Evolutionary conservation across 2,113 vertebrate genomes (phyloP).

Genomic region (Anguilla rostrata): DNA sequence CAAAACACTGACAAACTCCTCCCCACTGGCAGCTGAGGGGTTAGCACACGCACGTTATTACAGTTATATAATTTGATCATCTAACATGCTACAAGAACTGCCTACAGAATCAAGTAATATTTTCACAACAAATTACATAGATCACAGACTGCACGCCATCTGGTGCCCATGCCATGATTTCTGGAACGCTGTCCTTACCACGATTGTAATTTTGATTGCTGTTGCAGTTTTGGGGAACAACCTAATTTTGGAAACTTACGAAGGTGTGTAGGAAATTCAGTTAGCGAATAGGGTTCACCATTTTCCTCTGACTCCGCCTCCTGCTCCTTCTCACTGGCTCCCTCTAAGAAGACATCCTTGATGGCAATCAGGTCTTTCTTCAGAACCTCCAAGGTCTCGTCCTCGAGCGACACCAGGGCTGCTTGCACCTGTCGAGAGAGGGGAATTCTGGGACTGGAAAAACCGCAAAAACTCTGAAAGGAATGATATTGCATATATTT

Average conservation of each 20-base stretch:
- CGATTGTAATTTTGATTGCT: not conserved
- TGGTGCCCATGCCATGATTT: slow-evolving; percentile 9
- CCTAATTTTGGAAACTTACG: slow-evolving; percentile 59
- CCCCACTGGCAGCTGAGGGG: slow-evolving; percentile 72
- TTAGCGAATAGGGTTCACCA: slow-evolving; percentile 77
- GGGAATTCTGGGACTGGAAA: not conserved
- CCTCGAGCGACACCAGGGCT: slow-evolving; percentile 77
- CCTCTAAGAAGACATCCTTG: slow-evolving; percentile 85
- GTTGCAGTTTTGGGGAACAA: not conserved
- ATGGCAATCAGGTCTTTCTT: slow-evolving; percentile 88
- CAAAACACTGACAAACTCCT: slow-evolving; percentile 87
- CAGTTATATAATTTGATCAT: not conserved
- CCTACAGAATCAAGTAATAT: not conserved
- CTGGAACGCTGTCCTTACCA: not conserved
- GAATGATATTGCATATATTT: not conserved
- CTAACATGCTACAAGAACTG: not conserved
- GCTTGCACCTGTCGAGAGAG: slow-evolving; percentile 78
- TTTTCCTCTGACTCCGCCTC: slow-evolving; percentile 64
- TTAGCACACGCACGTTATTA: slow-evolving; percentile 36
- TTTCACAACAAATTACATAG: not conserved
- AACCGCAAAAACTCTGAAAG: not conserved
- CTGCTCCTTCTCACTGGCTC: slow-evolving; percentile 70
- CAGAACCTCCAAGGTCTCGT: slow-evolving; percentile 77
- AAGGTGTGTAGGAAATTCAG: slow-evolving; percentile 63
- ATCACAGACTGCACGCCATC: slow-evolving; percentile 12